Conservation (phyloP, 2,888 invertebrate genomes). For the Kuschelorhynchus macadamiae region DNA sequence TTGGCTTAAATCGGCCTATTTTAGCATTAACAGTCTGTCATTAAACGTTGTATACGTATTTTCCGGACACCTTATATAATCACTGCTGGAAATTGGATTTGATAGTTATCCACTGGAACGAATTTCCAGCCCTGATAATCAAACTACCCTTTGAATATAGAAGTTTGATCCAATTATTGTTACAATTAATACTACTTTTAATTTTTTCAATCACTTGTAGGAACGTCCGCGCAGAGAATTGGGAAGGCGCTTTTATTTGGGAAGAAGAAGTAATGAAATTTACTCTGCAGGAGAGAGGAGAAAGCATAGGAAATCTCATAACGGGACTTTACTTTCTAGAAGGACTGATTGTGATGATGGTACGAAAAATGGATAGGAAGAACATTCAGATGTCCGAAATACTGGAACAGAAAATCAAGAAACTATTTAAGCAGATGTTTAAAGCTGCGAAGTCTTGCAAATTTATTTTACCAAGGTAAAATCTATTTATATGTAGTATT, state of each 20-base stretch:
- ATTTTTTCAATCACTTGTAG: constrained; percentile 60
- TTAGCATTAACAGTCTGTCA: no score
- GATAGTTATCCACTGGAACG: no score
- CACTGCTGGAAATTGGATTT: no score
- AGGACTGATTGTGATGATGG: constrained; percentile 72
- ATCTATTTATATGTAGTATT: no score
- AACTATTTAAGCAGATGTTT: constrained; percentile 59
- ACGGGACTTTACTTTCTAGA: constrained; percentile 72
- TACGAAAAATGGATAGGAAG: constrained; percentile 64
- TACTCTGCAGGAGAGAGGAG: constrained; percentile 45
- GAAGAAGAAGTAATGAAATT: constrained; percentile 68
- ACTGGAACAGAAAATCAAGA: constrained; percentile 60
- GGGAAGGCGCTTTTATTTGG: constrained; percentile 74
- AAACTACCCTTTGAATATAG: no score
- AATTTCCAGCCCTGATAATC: no score
- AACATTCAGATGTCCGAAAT: constrained; percentile 57
- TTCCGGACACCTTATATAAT: no score
- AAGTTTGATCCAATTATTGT: no score
- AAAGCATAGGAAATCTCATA: constrained; percentile 59
- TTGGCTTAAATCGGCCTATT: no score
- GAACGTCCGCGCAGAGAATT: constrained; percentile 72
- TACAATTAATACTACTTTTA: no score
- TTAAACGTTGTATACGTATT: no score
- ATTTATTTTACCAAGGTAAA: constrained; percentile 67
- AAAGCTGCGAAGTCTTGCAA: constrained; percentile 58